Conservation (phyloP, 1,140 invertebrate genomes). For the Lerema accius region DNA sequence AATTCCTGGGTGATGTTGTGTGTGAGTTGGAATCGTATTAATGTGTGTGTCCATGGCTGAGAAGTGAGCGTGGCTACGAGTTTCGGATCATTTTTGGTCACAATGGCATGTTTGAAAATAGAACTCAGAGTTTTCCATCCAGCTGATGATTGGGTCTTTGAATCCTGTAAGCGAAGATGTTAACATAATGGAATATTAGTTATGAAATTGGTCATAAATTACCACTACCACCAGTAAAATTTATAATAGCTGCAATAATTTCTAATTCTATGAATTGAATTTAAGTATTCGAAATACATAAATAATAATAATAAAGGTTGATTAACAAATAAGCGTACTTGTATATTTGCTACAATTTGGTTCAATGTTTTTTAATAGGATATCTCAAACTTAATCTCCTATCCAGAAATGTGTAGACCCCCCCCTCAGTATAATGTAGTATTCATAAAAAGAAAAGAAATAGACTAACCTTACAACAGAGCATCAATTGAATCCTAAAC, state of each 20-base stretch:
- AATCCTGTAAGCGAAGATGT: slow-evolving; percentile 45
- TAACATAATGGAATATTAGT: not conserved
- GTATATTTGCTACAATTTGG: too few relatives aligned
- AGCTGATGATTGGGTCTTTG: slow-evolving; percentile 54
- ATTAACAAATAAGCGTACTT: too few relatives aligned
- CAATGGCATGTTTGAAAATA: slow-evolving; percentile 66
- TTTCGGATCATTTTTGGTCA: slow-evolving; percentile 59
- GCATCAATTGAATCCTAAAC: slow-evolving; percentile 68
- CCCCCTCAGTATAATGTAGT: too few relatives aligned
- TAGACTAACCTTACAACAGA: slow-evolving; percentile 66
- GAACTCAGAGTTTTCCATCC: slow-evolving; percentile 70
- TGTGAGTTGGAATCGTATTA: slow-evolving; percentile 67
- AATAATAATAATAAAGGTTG: too few relatives aligned
- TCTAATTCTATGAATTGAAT: too few relatives aligned
- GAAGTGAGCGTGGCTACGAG: slow-evolving; percentile 61
- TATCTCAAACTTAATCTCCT: too few relatives aligned
- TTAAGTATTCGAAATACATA: too few relatives aligned
- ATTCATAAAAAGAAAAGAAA: not conserved
- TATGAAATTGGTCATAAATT: too few relatives aligned
- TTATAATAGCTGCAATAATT: too few relatives aligned
- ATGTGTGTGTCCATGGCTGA: slow-evolving; percentile 69
- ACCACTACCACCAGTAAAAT: too few relatives aligned
- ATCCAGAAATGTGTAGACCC: too few relatives aligned
- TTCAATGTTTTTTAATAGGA: too few relatives aligned
- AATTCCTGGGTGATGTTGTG: slow-evolving; percentile 64